Conservation (phyloP, 37 sponge, comb jelly and placozoan species). For the Beroe ovata region DNA sequence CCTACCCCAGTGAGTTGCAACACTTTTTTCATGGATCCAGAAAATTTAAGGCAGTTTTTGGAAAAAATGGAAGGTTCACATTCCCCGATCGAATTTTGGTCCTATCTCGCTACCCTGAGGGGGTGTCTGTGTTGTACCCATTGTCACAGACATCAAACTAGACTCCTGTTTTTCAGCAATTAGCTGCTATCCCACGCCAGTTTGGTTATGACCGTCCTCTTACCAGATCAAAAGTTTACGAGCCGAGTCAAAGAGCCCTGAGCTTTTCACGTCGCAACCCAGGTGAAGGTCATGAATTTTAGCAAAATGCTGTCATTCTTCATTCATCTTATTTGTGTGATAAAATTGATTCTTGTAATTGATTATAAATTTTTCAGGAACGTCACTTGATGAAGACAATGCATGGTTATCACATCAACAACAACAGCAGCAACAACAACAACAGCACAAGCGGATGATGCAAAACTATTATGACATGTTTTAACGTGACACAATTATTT, state of each 20-base stretch:
- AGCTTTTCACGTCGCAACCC: conserved; percentile 37
- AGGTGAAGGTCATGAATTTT: background rate
- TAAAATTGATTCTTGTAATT: too few species aligned
- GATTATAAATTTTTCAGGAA: too few species aligned
- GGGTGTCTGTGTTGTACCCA: too few species aligned
- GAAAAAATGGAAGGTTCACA: too few species aligned
- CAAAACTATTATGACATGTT: conserved; percentile 50
- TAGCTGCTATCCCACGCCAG: background rate
- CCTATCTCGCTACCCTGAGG: too few species aligned
- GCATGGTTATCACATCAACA: background rate
- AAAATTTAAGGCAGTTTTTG: too few species aligned
- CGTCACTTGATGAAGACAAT: background rate
- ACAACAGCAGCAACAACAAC: background rate
- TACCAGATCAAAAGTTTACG: conserved; percentile 23
- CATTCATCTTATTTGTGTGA: too few species aligned
- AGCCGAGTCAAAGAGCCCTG: conserved; percentile 18
- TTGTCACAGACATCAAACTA: too few species aligned
- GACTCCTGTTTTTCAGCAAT: background rate
- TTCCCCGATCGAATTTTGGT: too few species aligned
- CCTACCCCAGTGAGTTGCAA: conserved; percentile 28
- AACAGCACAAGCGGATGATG: background rate
- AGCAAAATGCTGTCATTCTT: too few species aligned
- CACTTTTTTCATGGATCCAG: too few species aligned
- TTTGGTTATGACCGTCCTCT: background rate
- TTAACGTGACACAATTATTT: too few species aligned